Evolutionary conservation across 1,140 invertebrate species (phyloP).

Genomic region (Cardiocondyla obscurior): DNA sequence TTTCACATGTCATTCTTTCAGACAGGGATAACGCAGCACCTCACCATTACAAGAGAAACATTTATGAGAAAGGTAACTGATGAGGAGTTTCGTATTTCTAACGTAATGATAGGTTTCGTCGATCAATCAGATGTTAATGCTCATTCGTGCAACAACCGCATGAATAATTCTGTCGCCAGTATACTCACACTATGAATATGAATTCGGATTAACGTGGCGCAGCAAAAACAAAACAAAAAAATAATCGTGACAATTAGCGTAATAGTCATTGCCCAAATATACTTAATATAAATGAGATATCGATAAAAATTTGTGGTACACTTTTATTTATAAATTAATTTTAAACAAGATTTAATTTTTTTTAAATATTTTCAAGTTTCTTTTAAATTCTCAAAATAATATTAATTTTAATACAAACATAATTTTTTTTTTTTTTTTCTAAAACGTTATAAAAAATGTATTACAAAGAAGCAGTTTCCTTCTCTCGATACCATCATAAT

Average conservation of each 20-base stretch:
- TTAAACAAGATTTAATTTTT: background rate
- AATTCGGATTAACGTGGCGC: background rate
- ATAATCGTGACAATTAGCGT: background rate
- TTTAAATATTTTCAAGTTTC: background rate
- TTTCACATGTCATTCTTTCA: slow-evolving; percentile 50
- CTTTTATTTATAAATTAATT: too few relatives aligned
- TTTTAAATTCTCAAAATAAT: background rate
- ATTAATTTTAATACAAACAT: background rate
- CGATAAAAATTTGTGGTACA: too few relatives aligned
- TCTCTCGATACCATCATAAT: too few relatives aligned
- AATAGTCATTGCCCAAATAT: background rate
- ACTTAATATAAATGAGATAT: too few relatives aligned
- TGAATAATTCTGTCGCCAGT: background rate
- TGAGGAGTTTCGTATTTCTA: slow-evolving; percentile 42
- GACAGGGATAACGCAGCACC: slow-evolving; percentile 30
- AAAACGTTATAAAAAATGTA: background rate
- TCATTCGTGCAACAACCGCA: slow-evolving; percentile 27
- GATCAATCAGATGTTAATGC: slow-evolving; percentile 47
- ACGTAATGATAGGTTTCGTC: slow-evolving; percentile 32
- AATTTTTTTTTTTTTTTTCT: background rate
- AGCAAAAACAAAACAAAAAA: background rate
- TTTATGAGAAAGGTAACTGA: slow-evolving; percentile 51
- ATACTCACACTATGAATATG: background rate
- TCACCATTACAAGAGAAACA: slow-evolving; percentile 31
- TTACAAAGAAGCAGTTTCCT: too few relatives aligned